Evolutionary conservation across 2,113 vertebrate species (phyloP), one percentile per base, ranked within the genome.

Genomic region (Sterna hirundo): DNA sequence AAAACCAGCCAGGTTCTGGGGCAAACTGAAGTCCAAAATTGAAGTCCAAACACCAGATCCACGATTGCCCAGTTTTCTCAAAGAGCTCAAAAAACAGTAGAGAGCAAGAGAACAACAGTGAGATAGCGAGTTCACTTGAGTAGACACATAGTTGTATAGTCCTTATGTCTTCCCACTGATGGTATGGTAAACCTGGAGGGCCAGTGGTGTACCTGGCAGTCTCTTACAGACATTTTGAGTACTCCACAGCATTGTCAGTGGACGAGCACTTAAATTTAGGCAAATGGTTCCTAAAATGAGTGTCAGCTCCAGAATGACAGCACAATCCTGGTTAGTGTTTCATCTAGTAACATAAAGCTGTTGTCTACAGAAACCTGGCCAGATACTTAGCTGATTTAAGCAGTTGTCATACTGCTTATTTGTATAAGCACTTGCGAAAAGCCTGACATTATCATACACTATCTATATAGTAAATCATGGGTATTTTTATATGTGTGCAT

Each of bases 131-230:
- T 30, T 83, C 13, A 18, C 12, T 62, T 84, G 10, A 65, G 29
- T 25, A 81, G 11, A 25, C 16, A 61, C 2, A 8, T 2, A 66
- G 26, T 11, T 2, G 0, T n/a, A 22, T 29, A 71, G 49, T 11
- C 9, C 8, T 57, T 81, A 61, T 14, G 20, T 13, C 49, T 44
- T 57, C 54, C 15, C 1, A 1, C 15, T 46, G 62, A 61, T 25
- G 4, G 3, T 36, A 13, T 5, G 70, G 58, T 15, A 58, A 82
- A 75, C 7, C 14, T 58, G 9, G 16, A 70, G 8, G 23, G 9
- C 1, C 26, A 38, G 22, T 49, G 10, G 2, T 30, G 22, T 32
- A 15, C 12, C 10, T 69, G n/a, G 30, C 46, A 40, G 14, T 15
- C 6, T 60, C 16, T 65, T n/a, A 32, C 4, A 58, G 13, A 30